A percentile compares a stretch with the other conserved stretches of the same genome.
These are phyloP conservation scores for Sminthopsis crassicaudata DNA, from an alignment of 2,113 vertebrate species.

Conservation along the genomic window DNA sequence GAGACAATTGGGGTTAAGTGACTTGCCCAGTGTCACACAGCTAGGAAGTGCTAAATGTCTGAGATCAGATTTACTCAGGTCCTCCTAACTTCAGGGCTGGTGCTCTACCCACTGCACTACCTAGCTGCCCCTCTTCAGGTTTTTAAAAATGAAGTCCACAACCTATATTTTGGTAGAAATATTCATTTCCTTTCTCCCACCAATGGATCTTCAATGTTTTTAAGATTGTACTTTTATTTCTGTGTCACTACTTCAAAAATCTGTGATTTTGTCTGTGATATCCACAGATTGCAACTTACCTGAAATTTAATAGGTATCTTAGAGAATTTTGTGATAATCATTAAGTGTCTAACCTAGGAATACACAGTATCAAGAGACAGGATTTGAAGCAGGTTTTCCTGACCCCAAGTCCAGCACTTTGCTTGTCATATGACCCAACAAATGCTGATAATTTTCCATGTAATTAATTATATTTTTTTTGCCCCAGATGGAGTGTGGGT, in stretches of 20 bases:
- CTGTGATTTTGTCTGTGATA: background rate
- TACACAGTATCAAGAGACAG: background rate
- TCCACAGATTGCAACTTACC: background rate
- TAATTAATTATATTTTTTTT: conserved; percentile 35
- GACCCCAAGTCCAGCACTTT: background rate
- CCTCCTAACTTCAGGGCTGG: no score
- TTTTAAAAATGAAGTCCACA: background rate
- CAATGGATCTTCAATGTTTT: background rate
- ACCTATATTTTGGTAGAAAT: background rate
- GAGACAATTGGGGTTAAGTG: no score
- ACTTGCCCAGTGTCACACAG: no score
- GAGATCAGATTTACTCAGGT: no score
- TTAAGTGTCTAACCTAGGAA: background rate
- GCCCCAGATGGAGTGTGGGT: background rate
- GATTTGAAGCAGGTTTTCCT: background rate
- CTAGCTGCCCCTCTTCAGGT: background rate
- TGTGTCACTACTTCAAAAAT: background rate
- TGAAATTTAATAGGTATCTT: background rate
- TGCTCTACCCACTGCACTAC: no score
- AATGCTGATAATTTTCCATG: conserved; percentile 29
- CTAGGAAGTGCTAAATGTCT: no score
- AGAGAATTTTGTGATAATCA: background rate
- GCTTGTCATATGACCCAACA: conserved; percentile 26
- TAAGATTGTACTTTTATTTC: background rate
- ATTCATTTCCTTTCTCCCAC: background rate